Evolutionary conservation across 2,888 invertebrate genomes (phyloP).

Genomic region (Exocentrus adspersus): DNA sequence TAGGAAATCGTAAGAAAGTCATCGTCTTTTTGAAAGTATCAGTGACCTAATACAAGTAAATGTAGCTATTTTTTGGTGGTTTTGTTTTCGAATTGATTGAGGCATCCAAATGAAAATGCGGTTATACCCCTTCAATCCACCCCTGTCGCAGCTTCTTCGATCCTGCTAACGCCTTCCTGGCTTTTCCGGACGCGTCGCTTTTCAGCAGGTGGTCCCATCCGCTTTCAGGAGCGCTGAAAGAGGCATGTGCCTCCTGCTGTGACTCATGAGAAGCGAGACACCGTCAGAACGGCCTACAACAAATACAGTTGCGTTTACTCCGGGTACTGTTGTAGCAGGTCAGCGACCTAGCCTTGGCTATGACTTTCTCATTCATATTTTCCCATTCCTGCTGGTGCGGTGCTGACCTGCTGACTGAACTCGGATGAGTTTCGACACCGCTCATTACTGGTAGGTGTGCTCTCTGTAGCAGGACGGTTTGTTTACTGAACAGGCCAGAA

Average conservation of each 20-base stretch:
- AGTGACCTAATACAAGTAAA: too few species aligned
- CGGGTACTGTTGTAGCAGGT: slow-evolving; percentile 50
- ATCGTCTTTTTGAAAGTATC: neutral
- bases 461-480: too few species aligned
- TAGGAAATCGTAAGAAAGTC: neutral
- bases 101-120: too few species aligned
- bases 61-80: too few species aligned
- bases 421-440: slow-evolving; percentile 22
- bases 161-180: too few species aligned
- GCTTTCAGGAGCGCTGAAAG: slow-evolving; percentile 15
- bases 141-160: too few species aligned
- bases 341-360: slow-evolving; percentile 63
- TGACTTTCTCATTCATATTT: slow-evolving; percentile 61
- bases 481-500: too few species aligned
- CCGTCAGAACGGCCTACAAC: slow-evolving; percentile 33
- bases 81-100: too few species aligned
- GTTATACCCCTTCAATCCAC: too few species aligned
- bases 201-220: neutral
- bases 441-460: slow-evolving; percentile 7
- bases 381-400: slow-evolving; percentile 26
- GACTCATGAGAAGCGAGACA: slow-evolving; percentile 11
- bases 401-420: neutral
- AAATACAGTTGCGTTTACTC: slow-evolving; percentile 38
- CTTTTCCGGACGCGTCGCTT: neutral
- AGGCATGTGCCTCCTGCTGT: slow-evolving; percentile 8